Percentiles rank a stretch among this genome's conserved stretches.
Conservation (phyloP, 1,140 invertebrate species). For the Chymomyza costata region DNA sequence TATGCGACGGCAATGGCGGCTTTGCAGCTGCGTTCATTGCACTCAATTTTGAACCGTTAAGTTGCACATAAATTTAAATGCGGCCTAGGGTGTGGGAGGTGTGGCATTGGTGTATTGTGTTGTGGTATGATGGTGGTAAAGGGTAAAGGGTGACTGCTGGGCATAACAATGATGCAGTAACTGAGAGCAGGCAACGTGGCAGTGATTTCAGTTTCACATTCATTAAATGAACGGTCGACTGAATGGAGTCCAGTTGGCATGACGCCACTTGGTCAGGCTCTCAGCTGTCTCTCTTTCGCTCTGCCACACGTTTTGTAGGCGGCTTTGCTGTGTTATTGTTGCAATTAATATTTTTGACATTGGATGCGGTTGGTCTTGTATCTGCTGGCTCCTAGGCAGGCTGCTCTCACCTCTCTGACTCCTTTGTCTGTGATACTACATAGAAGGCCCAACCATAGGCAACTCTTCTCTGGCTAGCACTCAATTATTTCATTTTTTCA, state of each 20-base stretch:
- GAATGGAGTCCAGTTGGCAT: conserved; percentile 34
- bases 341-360: conserved; percentile 54
- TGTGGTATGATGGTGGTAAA: no score
- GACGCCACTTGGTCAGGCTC: conserved; percentile 3
- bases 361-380: conserved; percentile 12
- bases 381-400: conserved; percentile 2
- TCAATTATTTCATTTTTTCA: no score
- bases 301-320: no score
- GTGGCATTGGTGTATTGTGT: no score
- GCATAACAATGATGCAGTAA: no score
- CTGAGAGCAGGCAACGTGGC: conserved; percentile 10
- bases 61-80: conserved; percentile 73
- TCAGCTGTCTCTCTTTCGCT: background rate
- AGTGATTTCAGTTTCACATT: conserved; percentile 46
- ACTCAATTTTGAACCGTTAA: conserved; percentile 73
- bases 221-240: no score
- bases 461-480: no score
- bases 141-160: no score
- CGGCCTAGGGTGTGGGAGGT: no score
- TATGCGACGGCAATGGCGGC: conserved; percentile 42
- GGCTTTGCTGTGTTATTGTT: conserved; percentile 11
- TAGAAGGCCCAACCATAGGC: no score
- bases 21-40: conserved; percentile 54
- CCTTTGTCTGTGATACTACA: no score
- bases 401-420: no score